Evolutionary conservation across 1,140 invertebrate species (phyloP), one percentile per base, ranked within the genome.

Genomic region (Drosophila subobscura): DNA sequence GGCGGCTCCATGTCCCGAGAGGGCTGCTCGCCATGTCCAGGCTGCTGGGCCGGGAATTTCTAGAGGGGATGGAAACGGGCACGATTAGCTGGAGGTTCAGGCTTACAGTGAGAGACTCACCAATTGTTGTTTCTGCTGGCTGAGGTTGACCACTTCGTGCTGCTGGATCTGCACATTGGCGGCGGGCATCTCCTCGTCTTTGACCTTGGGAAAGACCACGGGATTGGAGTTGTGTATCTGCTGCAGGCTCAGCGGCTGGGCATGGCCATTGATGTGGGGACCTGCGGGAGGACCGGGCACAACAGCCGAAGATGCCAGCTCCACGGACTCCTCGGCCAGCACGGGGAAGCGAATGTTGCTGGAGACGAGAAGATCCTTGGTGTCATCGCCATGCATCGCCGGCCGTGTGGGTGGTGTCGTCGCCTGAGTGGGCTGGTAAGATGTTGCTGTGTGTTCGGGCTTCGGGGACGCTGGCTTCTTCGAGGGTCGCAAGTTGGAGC

Each of bases 281-380:
- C 72, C 73, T 0, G 57, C 60, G 0, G 83, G 80, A 1, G 86
- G 73, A 4, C 71, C 74, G 3, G 72, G 49, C 16, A 64, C 54
- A 0, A 72, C 49, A 10, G 71, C 45, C 2, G 75, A 50, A 1
- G 81, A 65, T 2, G 72, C 8, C 2, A 79, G 45, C 27, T 80
- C 79, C 5, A 73, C 29, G 0, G 73, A 72, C 25, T 91, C 86
- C 5, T 88, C 89, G 5, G 77, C 77, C 40, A 85, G 80, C 0
- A 72, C 77, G 0, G 91, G 91, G 25, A 92, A 92, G 0, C 91
- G 90, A 42, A 92, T 90, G 47, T 91, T 91, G n/a, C 73, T 90
- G 14, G 90, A 83, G 0, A 91, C 84, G 5, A 90, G 44, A 3
- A 91, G 55, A 25, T 91, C 90, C 40, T 91, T 79, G 5, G 90